Evolutionary conservation across 2,113 vertebrate genomes (phyloP).

Genomic region (Eptesicus fuscus): DNA sequence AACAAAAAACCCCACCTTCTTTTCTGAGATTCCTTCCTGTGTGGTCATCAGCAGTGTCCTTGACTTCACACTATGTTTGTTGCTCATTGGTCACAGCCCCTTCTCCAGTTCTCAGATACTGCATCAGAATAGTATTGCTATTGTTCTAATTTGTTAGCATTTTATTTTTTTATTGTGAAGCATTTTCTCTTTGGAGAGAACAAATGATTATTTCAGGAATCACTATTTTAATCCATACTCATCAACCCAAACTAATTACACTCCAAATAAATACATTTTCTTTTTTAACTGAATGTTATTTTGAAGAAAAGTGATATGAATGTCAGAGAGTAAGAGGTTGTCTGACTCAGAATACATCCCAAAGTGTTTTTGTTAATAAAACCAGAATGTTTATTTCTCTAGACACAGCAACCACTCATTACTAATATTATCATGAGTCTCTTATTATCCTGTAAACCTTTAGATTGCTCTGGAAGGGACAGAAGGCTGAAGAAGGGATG

Average conservation of each 20-base stretch:
- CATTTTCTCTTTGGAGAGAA: slow-evolving; percentile 1
- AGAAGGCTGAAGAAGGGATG: neutral
- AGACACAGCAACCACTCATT: neutral
- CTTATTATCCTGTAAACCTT: neutral
- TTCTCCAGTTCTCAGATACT: neutral
- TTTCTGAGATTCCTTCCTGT: neutral
- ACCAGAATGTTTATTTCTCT: slow-evolving; percentile 7
- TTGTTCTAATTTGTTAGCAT: neutral
- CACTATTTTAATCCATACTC: neutral
- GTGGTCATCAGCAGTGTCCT: neutral
- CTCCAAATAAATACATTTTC: neutral
- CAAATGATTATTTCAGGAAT: slow-evolving; percentile 36
- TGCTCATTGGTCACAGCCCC: neutral
- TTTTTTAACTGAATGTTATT: slow-evolving; percentile 1
- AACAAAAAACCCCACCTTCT: neutral
- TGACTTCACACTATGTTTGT: neutral
- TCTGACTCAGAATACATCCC: slow-evolving; percentile 33
- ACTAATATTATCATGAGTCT: neutral
- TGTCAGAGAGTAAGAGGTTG: slow-evolving; percentile 9
- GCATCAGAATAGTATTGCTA: neutral
- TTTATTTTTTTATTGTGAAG: slow-evolving; percentile 12
- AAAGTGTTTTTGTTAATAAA: slow-evolving; percentile 11
- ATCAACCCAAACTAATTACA: neutral
- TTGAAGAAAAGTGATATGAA: slow-evolving; percentile 29
- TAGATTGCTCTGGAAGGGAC: neutral